Conservation (phyloP, 2,888 invertebrate genomes). For the Macaria liturata region DNA sequence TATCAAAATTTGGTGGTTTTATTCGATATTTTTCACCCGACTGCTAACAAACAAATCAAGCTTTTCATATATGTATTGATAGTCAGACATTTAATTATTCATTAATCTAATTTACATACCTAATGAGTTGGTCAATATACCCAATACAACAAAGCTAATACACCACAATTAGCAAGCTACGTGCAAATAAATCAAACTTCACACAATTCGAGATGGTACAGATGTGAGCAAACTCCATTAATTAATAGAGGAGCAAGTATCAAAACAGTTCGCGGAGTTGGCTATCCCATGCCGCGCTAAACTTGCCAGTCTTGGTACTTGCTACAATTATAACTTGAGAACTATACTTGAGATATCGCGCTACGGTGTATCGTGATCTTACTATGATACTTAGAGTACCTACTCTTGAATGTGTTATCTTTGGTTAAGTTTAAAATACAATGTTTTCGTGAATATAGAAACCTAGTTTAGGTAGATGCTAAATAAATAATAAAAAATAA, state of each 20-base stretch:
- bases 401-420: too few relatives aligned
- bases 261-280: slow-evolving; percentile 26
- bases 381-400: background rate
- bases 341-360: slow-evolving; percentile 27
- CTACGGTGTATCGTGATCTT: slow-evolving; percentile 2
- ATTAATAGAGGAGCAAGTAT: slow-evolving; percentile 27
- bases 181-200: slow-evolving; percentile 9
- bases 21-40: too few relatives aligned
- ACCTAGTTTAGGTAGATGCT: too few relatives aligned
- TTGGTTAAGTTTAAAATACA: too few relatives aligned
- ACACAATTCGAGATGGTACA: slow-evolving; percentile 8
- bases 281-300: slow-evolving; percentile 18
- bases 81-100: too few relatives aligned
- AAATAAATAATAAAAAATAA: too few relatives aligned
- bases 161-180: background rate
- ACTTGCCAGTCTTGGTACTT: slow-evolving; percentile 29
- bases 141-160: background rate
- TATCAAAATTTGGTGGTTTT: too few relatives aligned
- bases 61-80: too few relatives aligned
- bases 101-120: too few relatives aligned
- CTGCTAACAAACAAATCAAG: too few relatives aligned
- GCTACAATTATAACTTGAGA: slow-evolving; percentile 42
- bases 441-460: too few relatives aligned
- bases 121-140: too few relatives aligned
- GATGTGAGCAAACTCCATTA: slow-evolving; percentile 26